Evolutionary conservation across 2,888 invertebrate species (phyloP), one percentile per base, ranked within the genome.

Genomic region (Pachycephus smyrnensis): DNA sequence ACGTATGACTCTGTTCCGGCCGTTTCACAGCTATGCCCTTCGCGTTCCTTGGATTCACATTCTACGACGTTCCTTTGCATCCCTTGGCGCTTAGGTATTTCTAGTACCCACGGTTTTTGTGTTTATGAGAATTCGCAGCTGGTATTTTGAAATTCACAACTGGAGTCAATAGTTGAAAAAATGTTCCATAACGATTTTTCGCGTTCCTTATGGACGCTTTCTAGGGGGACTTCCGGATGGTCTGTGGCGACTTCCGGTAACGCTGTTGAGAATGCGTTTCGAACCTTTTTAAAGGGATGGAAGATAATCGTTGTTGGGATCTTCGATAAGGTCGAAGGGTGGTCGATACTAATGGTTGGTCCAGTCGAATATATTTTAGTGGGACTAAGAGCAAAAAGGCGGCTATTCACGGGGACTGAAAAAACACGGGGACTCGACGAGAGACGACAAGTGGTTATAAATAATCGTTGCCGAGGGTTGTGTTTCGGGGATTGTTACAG

Each of bases 371-470:
- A 55, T 55, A 55, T 55, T 55, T 55, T 55, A 2, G 55, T 55
- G 9, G 55, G 23, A 23, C 2, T 9, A 9, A 55, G 9, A 9
- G 23, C 55, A 55, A 55, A 55, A 55, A 55, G 55, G 55, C 23
- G 55, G 23, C 23, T 55, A 23, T 55, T 23, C 55, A 55, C 31
- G 31, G 6, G 11, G 12, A 31, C 71, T 71, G 71, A 32, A 71
- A 71, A 71, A 71, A 71, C 71, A 71, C 12, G 71, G 33, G 31
- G 55, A 33, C 33, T 71, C 71, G 31, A 71, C 71, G 71, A 71
- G 71, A 71, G 71, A 71, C 71, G 71, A 71, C 31, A 71, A 71
- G 71, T 71, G 71, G 33, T 71, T 71, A 71, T 71, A 71, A 71
- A 71, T 71, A 71, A 71, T 71, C 31, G 71, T 71, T 31, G 31